A percentile compares a stretch with the other conserved stretches of the same genome.
Conservation (phyloP, 1,140 invertebrate species). For the Saccostrea glomerata region DNA sequence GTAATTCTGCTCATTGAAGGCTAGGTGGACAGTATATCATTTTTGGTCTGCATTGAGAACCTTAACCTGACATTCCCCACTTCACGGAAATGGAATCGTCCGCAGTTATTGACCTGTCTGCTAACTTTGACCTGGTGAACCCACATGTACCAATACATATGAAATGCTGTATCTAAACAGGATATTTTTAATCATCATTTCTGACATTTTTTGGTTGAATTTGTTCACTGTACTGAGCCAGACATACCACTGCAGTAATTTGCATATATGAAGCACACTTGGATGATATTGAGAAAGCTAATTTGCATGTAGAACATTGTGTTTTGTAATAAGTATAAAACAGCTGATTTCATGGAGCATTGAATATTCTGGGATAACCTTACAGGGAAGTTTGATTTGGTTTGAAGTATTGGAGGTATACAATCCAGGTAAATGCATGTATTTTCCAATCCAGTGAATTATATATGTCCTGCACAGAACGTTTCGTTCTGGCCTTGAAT, state of each 20-base stretch:
- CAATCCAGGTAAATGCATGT: constrained; percentile 17
- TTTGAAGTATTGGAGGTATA: constrained; percentile 15
- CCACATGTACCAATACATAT: constrained; percentile 33
- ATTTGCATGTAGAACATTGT: constrained; percentile 34
- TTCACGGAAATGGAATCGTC: background rate
- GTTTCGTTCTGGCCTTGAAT: background rate
- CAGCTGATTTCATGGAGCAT: constrained; percentile 26
- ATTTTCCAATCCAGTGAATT: background rate
- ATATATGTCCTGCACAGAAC: background rate
- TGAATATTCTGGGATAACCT: constrained; percentile 3
- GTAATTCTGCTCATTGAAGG: background rate
- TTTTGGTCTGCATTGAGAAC: constrained; percentile 7
- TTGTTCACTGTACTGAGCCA: constrained; percentile 33
- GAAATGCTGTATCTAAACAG: constrained; percentile 24
- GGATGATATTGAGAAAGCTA: constrained; percentile 23
- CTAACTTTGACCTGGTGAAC: constrained; percentile 35
- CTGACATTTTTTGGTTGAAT: constrained; percentile 38
- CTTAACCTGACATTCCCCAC: constrained; percentile 18
- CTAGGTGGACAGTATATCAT: constrained; percentile 33
- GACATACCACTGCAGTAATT: constrained; percentile 33
- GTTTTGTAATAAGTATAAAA: constrained; percentile 29
- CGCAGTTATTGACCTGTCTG: constrained; percentile 33
- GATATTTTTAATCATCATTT: constrained; percentile 33
- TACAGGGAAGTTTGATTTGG: constrained; percentile 1
- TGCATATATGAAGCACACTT: constrained; percentile 28